Base-by-base conservation (phyloP, 1,140 invertebrate genomes). In the Drosophila parvula region DNA sequence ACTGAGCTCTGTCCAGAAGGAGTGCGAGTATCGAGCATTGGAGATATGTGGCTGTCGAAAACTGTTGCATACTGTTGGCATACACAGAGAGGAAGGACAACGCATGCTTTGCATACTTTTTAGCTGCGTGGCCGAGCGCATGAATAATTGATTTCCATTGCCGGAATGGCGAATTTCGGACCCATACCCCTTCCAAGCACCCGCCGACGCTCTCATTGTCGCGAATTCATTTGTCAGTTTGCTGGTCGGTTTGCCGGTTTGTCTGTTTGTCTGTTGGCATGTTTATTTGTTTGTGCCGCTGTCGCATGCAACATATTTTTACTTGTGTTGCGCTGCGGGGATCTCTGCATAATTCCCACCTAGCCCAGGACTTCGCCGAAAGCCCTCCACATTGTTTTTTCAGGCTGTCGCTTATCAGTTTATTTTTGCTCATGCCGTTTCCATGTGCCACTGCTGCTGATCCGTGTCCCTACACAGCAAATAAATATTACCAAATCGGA, bases 71-170 rank as follows among this genome's bases (percentile, higher is more conserved):
- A 70, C 79, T 51, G 44, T 77, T 63, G 51, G 59, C 56, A 8
- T 51, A 48, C 44, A 48, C 59, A 16, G 34, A 16, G 34, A 11
- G 28, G 34, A 47, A 44, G 58, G 30, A 34, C 16, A 38, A 32
- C 60, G 78, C 56, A 84, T 83, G 68, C 85, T 55, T 53, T 55
- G 51, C 51, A 55, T 53, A 38, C 32, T 55, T 55, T 53, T 55
- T 55, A 55, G 51, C 51, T 55, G 51, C 74, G 78, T 76, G 83
- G 75, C 67, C 71, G 67, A 75, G 84, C 79, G 84, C 69, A 90
- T 90, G 85, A 90, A 90, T 90, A 90, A 90, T 90, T 90, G 85
- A 90, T 90, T 82, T 90, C 84, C 80, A 90, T 83, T 71, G 81
- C 81, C 64, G 53, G 59, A 82, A 62, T 61, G 27, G 71, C 53